Evolutionary conservation across 2,797 vertebrate species (phyloP), one percentile per base, ranked within the genome.

Genomic region (Myripristis jacobus): DNA sequence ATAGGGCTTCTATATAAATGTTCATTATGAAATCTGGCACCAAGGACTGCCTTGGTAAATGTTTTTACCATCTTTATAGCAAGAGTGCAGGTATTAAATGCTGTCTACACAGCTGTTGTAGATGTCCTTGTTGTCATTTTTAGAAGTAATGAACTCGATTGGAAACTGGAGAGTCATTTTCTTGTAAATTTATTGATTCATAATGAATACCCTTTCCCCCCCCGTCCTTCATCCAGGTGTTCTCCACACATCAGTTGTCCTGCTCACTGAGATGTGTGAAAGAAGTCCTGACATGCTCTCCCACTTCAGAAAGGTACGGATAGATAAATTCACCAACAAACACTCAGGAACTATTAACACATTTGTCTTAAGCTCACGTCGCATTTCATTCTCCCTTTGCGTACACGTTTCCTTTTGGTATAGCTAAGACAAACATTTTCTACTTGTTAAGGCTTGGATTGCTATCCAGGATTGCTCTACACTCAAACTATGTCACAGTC

Each of bases 231-330:
- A 54, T 75, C 29, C 86, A 99, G 98, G 98, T 90, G 98, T 99
- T 91, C 96, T 99, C 86, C 98, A 99, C 84, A 99, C 98, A 61
- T 99, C 98, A 38, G 98, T 99, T 77, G 98, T 99, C 79, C 96
- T 99, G 53, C 97, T 99, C 88, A 99, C 98, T 77, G 98, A 99
- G 92, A 99, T 99, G 98, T 99, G 98, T 90, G 98, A 99, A 92
- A 95, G 98, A 92, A 99, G 97, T 92, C 98, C 97, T 56, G 98
- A 99, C 91, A 99, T 98, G 97, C 95, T 99, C 65, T 93, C 97
- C 75, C 98, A 99, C 89, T 99, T 99, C 89, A 95, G 98, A 94
- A 99, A 99, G 96, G 98, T 99, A 95, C 57, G 89, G 75, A 60
- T 51, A 38, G 27, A 64, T 51, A 21, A 8, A 68, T 5, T 60